These are phyloP conservation scores for Apaloderma vittatum DNA, from an alignment of 2,113 vertebrate species.

Conservation along the genomic window DNA sequence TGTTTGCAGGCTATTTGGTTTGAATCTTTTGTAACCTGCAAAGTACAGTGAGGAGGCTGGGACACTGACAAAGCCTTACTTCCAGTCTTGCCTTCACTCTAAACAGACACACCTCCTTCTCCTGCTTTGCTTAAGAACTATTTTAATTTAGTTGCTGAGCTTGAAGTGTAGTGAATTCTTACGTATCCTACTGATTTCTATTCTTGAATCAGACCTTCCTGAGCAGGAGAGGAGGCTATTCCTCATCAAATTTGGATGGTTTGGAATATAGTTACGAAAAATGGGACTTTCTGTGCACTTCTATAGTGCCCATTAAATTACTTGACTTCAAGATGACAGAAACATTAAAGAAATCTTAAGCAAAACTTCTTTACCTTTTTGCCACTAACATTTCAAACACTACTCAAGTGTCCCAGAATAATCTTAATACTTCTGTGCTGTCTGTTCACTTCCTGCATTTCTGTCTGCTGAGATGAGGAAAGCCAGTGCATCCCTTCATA, in stretches of 20 bases:
- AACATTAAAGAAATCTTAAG: not conserved
- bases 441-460: not conserved
- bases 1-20: not conserved
- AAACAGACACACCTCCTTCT: not conserved
- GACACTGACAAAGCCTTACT: not conserved
- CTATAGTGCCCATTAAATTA: not conserved
- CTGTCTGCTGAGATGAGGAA: not conserved
- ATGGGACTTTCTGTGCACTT: not conserved
- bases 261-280: not conserved
- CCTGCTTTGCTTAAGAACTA: accelerated
- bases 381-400: not conserved
- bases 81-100: not conserved
- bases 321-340: not conserved
- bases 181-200: not conserved
- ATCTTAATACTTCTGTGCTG: not conserved
- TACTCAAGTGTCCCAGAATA: not conserved
- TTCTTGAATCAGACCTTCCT: not conserved
- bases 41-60: not conserved
- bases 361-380: not conserved
- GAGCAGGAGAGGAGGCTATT: not conserved
- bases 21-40: not conserved
- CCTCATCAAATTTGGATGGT: not conserved
- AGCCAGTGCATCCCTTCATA: not conserved
- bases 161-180: not conserved
- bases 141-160: not conserved